A percentile compares a stretch with the other conserved stretches of the same genome.
Conservation (phyloP, 2,113 vertebrate species). For the Pseudolaguvia tuberculata region DNA sequence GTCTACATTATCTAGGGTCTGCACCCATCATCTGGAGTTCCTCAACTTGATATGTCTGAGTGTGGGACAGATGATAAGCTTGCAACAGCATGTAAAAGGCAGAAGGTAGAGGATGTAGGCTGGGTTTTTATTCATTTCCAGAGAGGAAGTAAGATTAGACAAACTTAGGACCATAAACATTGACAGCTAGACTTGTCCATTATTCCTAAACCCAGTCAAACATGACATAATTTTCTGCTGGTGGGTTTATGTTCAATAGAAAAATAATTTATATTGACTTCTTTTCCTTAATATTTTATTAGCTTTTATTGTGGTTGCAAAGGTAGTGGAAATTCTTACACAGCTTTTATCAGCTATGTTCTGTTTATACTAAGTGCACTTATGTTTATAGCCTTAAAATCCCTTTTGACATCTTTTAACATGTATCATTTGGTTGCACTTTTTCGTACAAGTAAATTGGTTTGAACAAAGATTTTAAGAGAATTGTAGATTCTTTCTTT, state of each 20-base stretch:
- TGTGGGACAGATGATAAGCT: slow-evolving; percentile 45
- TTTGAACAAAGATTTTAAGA: neutral
- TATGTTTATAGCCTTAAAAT: slow-evolving; percentile 17
- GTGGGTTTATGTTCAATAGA: neutral
- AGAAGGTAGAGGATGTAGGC: slow-evolving; percentile 9
- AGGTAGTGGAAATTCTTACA: slow-evolving; percentile 27
- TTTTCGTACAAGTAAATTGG: neutral
- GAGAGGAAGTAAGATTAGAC: slow-evolving; percentile 31
- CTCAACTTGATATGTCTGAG: slow-evolving; percentile 53
- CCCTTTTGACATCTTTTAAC: slow-evolving; percentile 25
- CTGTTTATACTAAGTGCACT: slow-evolving; percentile 12
- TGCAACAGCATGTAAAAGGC: slow-evolving; percentile 20
- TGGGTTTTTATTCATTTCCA: slow-evolving; percentile 29
- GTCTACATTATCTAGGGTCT: slow-evolving; percentile 50
- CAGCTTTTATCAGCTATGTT: slow-evolving; percentile 28
- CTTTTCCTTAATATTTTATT: no score
- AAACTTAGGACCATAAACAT: slow-evolving; percentile 9
- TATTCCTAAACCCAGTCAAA: neutral
- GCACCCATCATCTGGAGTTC: slow-evolving; percentile 48
- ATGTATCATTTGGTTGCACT: neutral
- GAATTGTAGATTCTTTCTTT: no score
- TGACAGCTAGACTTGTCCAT: neutral
- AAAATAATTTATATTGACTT: neutral
- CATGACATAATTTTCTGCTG: slow-evolving; percentile 12
- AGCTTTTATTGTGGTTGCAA: neutral